phyloP scores from a whole-genome alignment of 2,888 invertebrate species.

The Acholoe squamosa region DNA sequence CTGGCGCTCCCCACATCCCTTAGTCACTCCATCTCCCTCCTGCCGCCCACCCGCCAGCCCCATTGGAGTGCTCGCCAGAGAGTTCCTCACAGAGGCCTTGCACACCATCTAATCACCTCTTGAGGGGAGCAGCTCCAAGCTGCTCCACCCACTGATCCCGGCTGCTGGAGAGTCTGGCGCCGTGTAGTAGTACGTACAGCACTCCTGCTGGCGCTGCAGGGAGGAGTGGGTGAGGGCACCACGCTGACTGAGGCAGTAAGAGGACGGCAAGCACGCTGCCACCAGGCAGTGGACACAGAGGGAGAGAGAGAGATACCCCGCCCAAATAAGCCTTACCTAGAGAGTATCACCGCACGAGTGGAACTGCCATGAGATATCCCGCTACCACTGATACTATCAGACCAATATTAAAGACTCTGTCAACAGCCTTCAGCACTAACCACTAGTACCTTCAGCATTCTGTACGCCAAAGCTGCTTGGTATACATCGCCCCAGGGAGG shows the following conservation, averaged over 20 bases:
- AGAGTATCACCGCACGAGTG: no score
- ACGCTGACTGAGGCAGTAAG: neutral
- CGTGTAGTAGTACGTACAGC: conserved; percentile 13
- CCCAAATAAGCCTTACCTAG: no score
- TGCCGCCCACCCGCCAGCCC: neutral
- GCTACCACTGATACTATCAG: no score
- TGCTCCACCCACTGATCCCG: no score
- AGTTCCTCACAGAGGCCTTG: conserved; percentile 3
- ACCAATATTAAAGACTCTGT: no score
- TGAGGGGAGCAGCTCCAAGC: neutral
- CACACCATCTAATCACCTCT: conserved; percentile 36
- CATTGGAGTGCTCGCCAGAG: conserved; percentile 26
- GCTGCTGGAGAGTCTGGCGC: neutral
- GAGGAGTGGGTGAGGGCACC: neutral
- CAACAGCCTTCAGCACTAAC: neutral
- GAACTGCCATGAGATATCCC: no score
- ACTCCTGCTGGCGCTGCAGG: neutral
- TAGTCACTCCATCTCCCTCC: no score
- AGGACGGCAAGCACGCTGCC: neutral
- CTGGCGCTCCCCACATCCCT: neutral
- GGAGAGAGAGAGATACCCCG: no score
- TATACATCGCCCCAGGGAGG: neutral
- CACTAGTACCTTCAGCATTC: neutral
- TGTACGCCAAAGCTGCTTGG: neutral
- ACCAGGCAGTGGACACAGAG: no score